Conservation (phyloP, 2,113 vertebrate genomes). For the Seriola rivoliana region DNA sequence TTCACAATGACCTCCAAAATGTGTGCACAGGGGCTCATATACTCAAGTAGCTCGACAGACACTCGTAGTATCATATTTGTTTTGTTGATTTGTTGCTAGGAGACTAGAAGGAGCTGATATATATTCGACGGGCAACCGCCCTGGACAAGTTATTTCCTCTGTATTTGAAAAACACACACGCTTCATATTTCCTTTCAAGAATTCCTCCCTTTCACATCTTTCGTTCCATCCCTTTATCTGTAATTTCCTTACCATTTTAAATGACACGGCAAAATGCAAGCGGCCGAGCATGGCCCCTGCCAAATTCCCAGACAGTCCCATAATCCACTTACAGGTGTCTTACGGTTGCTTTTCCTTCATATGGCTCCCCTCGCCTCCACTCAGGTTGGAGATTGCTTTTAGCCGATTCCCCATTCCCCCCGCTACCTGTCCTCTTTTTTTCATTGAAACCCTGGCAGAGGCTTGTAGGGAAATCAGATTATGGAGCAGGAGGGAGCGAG, state of each 20-base stretch:
- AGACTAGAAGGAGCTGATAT: conserved; percentile 52
- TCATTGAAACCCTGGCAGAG: conserved; percentile 64
- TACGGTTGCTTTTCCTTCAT: conserved; percentile 43
- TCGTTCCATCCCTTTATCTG: conserved; percentile 46
- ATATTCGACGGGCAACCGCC: conserved; percentile 12
- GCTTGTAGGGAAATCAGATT: conserved; percentile 76
- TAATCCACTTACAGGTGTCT: conserved; percentile 83
- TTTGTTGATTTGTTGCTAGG: conserved; percentile 67
- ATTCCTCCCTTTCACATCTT: conserved; percentile 26
- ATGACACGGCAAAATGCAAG: conserved; percentile 41
- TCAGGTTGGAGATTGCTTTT: conserved; percentile 71
- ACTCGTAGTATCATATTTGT: conserved; percentile 48
- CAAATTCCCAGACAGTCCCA: conserved; percentile 66
- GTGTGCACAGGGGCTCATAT: conserved; percentile 1
- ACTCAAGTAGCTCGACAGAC: conserved; percentile 25
- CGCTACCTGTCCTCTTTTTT: conserved; percentile 73
- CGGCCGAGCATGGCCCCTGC: conserved; percentile 36
- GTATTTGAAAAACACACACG: conserved; percentile 43
- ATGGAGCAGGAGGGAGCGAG: conserved; percentile 56
- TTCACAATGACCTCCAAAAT: not conserved
- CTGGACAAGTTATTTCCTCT: conserved; percentile 52
- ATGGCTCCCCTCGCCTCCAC: conserved; percentile 24
- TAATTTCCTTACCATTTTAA: conserved; percentile 58
- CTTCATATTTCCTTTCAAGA: conserved; percentile 48
- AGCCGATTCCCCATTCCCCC: conserved; percentile 37